A percentile compares a stretch with the other conserved stretches of the same genome.
Conservation (phyloP, 2,888 invertebrate genomes). For the Athrips mouffetella region DNA sequence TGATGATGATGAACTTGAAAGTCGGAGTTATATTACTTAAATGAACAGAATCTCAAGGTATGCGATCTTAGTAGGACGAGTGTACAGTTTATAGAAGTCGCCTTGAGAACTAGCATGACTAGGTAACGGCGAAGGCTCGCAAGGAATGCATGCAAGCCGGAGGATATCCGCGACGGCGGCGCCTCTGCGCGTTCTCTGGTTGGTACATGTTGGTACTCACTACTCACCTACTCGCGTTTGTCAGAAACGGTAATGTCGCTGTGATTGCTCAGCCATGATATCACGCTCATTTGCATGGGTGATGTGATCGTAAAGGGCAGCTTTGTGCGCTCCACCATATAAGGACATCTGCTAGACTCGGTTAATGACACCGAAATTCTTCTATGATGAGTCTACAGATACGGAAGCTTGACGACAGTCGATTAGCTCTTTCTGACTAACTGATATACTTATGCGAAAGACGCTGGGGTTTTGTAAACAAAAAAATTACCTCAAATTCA, state of each 20-base stretch:
- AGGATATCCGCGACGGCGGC: slow-evolving; percentile 69
- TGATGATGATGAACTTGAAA: no score
- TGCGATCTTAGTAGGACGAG: background rate
- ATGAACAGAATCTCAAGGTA: background rate
- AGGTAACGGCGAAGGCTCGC: slow-evolving; percentile 55
- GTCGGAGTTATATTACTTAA: background rate
- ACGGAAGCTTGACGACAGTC: background rate
- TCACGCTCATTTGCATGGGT: slow-evolving; percentile 57
- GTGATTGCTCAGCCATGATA: slow-evolving; percentile 51
- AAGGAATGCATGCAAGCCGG: slow-evolving; percentile 65
- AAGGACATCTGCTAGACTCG: slow-evolving; percentile 9
- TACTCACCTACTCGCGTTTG: slow-evolving; percentile 33
- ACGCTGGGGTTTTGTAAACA: no score
- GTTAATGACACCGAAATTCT: slow-evolving; percentile 7
- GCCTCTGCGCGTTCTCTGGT: slow-evolving; percentile 44
- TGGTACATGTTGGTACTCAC: background rate
- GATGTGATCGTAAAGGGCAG: slow-evolving; percentile 40
- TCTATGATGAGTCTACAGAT: slow-evolving; percentile 7
- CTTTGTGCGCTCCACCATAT: slow-evolving; percentile 18
- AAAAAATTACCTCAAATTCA: no score
- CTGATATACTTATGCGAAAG: background rate
- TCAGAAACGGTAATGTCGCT: slow-evolving; percentile 38
- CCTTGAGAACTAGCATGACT: slow-evolving; percentile 40
- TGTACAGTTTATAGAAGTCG: background rate
- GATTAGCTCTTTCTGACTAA: background rate